phyloP scores from a whole-genome alignment of 2,888 invertebrate species.

The Xanthia icteritia region DNA sequence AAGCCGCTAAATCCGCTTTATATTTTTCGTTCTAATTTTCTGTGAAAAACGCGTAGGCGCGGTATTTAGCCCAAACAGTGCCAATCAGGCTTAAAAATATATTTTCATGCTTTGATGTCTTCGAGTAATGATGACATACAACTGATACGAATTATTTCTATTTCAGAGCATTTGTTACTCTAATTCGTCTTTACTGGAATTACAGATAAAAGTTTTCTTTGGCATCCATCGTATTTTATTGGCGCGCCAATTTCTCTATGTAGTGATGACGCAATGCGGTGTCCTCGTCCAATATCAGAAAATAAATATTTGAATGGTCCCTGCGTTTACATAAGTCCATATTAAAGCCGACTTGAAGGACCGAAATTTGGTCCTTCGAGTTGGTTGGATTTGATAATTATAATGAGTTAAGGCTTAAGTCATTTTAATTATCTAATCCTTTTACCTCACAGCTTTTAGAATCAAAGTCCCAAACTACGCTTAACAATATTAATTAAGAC shows the following conservation, averaged over 20 bases:
- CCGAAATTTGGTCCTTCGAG: too few species aligned
- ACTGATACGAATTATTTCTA: slow-evolving; percentile 20
- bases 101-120: slow-evolving; percentile 9
- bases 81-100: slow-evolving; percentile 15
- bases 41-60: slow-evolving; percentile 1
- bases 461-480: slow-evolving; percentile 3
- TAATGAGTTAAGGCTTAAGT: too few species aligned
- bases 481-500: slow-evolving; percentile 29
- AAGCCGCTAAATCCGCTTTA: slow-evolving; percentile 3
- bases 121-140: slow-evolving; percentile 21
- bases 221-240: slow-evolving; percentile 19
- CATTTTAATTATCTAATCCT: slow-evolving; percentile 7
- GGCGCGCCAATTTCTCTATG: slow-evolving; percentile 16
- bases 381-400: too few species aligned
- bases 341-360: background rate
- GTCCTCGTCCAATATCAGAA: background rate
- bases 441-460: background rate
- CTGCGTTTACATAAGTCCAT: background rate
- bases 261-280: slow-evolving; percentile 46
- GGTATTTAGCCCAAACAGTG: background rate
- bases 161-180: slow-evolving; percentile 24
- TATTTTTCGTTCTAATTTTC: slow-evolving; percentile 10
- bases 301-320: background rate
- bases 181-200: slow-evolving; percentile 26
- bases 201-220: slow-evolving; percentile 30